A percentile compares a stretch with the other conserved stretches of the same genome.
phyloP scores from a whole-genome alignment of 2,113 vertebrate genomes.

The Gymnarchus niloticus region DNA sequence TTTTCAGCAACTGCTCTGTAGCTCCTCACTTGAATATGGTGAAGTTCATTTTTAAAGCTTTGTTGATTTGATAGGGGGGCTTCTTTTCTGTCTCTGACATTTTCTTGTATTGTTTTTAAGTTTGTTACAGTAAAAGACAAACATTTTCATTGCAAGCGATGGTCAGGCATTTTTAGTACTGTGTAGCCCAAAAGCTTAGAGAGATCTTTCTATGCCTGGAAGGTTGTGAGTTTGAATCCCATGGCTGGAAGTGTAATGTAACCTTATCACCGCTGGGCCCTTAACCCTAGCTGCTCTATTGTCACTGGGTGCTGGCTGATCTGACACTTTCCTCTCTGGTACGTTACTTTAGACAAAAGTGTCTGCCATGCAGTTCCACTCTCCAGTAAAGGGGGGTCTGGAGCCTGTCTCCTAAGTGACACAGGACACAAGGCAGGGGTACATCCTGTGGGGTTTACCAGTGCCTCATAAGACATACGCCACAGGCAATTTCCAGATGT shows the following conservation, averaged over 20 bases:
- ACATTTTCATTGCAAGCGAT: neutral
- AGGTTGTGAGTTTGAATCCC: too few species aligned
- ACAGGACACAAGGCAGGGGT: neutral
- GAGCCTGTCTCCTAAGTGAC: neutral
- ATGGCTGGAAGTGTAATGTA: too few species aligned
- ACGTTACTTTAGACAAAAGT: too few species aligned
- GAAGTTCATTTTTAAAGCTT: neutral
- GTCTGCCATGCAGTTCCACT: too few species aligned
- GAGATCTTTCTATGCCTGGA: too few species aligned
- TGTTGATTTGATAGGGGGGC: neutral
- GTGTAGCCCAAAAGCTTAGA: too few species aligned
- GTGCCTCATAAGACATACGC: neutral
- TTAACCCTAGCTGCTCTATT: too few species aligned
- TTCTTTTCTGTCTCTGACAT: neutral
- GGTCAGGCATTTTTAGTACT: too few species aligned
- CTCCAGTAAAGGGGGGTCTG: neutral
- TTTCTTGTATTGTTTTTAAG: neutral
- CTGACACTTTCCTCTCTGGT: too few species aligned
- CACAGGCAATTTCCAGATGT: neutral
- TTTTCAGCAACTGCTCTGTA: neutral
- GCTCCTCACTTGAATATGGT: neutral
- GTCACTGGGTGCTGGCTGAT: too few species aligned
- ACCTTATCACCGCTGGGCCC: too few species aligned
- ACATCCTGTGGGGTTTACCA: too few species aligned
- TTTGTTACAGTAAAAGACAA: neutral